A percentile compares a stretch with the other conserved stretches of the same genome.
Conservation (phyloP, 1,140 invertebrate genomes). For the Psilanteris sp. region DNA sequence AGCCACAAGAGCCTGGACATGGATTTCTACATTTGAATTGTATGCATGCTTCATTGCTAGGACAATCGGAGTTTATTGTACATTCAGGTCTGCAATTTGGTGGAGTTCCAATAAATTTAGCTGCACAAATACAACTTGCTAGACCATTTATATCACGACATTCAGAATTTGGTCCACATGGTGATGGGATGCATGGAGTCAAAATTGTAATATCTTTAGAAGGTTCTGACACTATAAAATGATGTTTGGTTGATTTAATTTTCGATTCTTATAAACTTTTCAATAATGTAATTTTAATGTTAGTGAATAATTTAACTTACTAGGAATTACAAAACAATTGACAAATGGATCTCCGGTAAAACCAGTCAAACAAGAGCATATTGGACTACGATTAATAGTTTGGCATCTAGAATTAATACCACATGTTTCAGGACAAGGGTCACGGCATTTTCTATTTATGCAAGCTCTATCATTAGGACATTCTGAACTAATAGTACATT, state of each 20-base stretch:
- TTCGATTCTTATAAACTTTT: no score
- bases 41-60: constrained; percentile 79
- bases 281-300: no score
- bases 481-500: constrained; percentile 84
- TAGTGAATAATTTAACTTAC: no score
- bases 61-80: constrained; percentile 75
- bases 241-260: constrained; percentile 37
- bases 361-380: constrained; percentile 86
- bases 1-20: constrained; percentile 86
- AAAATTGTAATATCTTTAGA: constrained; percentile 47
- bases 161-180: constrained; percentile 83
- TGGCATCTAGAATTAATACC: constrained; percentile 83
- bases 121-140: constrained; percentile 85
- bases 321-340: constrained; percentile 81
- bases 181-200: constrained; percentile 82
- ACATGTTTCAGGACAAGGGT: constrained; percentile 86
- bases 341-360: constrained; percentile 87
- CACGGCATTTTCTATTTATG: constrained; percentile 84
- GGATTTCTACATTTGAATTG: constrained; percentile 84
- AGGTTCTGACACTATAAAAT: constrained; percentile 55
- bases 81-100: constrained; percentile 79
- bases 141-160: constrained; percentile 82
- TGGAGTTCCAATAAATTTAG: constrained; percentile 42
- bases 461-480: constrained; percentile 84
- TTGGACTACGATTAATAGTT: constrained; percentile 87